Percentiles rank a stretch among this genome's conserved stretches.
phyloP scores from a whole-genome alignment of 2,797 vertebrate species.

The Pithecia hirsuta region DNA sequence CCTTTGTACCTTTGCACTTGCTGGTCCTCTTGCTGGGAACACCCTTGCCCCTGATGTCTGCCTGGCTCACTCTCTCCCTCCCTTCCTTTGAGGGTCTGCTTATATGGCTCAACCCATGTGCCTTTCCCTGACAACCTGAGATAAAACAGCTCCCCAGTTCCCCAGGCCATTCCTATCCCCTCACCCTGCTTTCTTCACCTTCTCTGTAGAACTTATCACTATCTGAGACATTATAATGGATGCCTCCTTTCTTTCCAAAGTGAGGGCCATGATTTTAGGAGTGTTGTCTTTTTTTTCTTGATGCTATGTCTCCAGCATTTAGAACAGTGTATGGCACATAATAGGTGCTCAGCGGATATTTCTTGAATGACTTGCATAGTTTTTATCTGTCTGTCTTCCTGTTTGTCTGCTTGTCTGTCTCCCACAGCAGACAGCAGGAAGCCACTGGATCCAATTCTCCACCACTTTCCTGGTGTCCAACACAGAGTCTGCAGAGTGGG shows the following conservation, averaged over 20 bases:
- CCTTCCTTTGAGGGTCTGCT: not conserved
- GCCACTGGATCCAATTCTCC: not conserved
- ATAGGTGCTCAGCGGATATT: not conserved
- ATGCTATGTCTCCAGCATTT: not conserved
- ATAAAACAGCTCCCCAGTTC: not conserved
- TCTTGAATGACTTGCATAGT: not conserved
- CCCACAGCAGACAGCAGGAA: not conserved
- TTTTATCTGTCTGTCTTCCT: not conserved
- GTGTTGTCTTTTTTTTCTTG: not conserved
- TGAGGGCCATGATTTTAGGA: fast-evolving
- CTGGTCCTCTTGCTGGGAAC: not conserved
- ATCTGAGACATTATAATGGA: fast-evolving
- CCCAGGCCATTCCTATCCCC: not conserved
- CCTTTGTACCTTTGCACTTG: not conserved
- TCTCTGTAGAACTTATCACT: not conserved
- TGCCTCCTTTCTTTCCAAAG: not conserved
- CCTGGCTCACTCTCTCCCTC: not conserved
- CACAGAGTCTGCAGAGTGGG: not conserved
- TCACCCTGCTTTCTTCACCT: not conserved
- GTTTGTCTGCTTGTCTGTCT: not conserved
- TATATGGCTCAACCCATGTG: not conserved
- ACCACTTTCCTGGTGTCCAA: not conserved
- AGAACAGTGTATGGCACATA: not conserved
- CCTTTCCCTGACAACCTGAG: not conserved
- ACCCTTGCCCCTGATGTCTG: not conserved